These are phyloP conservation scores for Kuschelorhynchus macadamiae DNA, from an alignment of 2,888 invertebrate species.

Conservation along the genomic window DNA sequence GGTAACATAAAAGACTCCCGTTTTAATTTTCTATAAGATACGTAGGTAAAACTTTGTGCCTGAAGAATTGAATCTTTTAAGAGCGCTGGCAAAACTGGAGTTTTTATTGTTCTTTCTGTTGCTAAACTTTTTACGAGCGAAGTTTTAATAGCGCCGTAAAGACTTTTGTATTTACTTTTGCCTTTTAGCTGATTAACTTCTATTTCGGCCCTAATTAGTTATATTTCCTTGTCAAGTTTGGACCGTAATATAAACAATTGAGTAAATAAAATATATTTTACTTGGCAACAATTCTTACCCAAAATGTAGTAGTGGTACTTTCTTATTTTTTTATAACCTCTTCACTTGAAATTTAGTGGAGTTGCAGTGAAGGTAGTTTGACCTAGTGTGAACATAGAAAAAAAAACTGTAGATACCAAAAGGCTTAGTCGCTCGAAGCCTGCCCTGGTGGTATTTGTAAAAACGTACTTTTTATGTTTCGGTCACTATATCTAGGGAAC, in stretches of 20 bases:
- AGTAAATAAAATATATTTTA: too few species aligned
- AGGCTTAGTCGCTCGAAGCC: too few species aligned
- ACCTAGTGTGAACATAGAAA: too few species aligned
- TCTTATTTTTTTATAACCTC: too few species aligned
- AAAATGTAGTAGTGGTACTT: too few species aligned
- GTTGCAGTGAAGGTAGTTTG: too few species aligned
- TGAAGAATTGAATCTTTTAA: constrained; percentile 46
- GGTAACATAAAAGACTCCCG: constrained; percentile 35
- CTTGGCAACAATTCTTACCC: too few species aligned
- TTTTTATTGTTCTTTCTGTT: constrained; percentile 47
- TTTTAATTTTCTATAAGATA: constrained; percentile 50
- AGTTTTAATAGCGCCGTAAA: constrained; percentile 49
- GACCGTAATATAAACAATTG: not conserved
- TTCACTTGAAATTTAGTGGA: too few species aligned
- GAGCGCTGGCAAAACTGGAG: constrained; percentile 30
- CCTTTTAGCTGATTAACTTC: constrained; percentile 48
- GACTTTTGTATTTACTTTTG: constrained; percentile 41
- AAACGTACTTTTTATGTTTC: too few species aligned
- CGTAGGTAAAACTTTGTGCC: constrained; percentile 37
- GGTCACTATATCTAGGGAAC: too few species aligned
- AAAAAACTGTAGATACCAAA: too few species aligned
- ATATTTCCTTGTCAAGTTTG: constrained; percentile 14
- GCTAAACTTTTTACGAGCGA: constrained; percentile 47
- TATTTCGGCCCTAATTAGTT: constrained; percentile 38
- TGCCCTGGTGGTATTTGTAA: too few species aligned